phyloP scores from a whole-genome alignment of 2,113 vertebrate species.

The Nipponia nippon region DNA sequence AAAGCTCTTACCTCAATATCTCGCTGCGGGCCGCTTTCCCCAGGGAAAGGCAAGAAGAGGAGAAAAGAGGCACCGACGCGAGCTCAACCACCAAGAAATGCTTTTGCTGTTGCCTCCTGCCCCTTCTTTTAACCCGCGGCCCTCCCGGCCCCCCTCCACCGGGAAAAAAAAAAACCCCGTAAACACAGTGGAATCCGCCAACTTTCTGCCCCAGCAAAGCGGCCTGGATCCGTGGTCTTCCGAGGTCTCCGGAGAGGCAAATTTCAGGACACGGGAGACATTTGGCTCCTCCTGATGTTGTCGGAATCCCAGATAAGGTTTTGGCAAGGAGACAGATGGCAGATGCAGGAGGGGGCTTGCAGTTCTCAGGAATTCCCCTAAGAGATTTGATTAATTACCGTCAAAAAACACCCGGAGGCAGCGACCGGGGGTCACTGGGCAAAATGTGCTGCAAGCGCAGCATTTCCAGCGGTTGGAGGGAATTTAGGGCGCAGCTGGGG shows the following conservation, averaged over 20 bases:
- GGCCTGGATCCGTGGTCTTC: fast-evolving
- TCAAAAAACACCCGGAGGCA: neutral
- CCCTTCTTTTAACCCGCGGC: neutral
- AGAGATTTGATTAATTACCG: neutral
- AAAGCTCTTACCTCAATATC: neutral
- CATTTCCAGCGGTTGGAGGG: neutral
- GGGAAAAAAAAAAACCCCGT: neutral
- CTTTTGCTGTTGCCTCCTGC: neutral
- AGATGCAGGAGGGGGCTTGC: neutral
- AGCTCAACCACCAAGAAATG: neutral
- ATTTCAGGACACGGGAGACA: neutral
- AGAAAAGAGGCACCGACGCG: neutral
- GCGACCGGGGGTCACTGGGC: neutral
- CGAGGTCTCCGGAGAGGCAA: fast-evolving
- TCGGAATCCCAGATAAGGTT: no score
- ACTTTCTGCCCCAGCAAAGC: neutral
- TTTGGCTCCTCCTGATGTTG: neutral
- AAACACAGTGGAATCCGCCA: neutral
- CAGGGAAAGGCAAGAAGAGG: no score
- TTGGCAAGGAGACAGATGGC: neutral
- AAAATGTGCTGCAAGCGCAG: neutral
- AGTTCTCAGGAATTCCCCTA: neutral
- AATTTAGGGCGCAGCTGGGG: neutral
- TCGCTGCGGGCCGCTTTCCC: neutral
- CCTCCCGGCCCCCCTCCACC: neutral